Base-by-base conservation (phyloP, 2,888 invertebrate species). In the Crematogaster levior region DNA sequence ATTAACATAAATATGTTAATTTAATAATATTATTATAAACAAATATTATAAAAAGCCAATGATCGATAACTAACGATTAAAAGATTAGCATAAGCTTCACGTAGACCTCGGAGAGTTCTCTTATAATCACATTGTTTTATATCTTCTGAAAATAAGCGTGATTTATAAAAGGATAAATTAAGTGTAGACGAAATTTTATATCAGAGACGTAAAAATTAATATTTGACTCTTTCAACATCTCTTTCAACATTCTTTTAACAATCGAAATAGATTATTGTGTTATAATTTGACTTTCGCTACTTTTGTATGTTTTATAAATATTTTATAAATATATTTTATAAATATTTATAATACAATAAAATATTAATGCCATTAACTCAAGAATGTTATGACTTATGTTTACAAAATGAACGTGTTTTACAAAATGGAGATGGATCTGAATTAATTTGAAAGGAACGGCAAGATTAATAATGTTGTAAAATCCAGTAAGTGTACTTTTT, bases 71-170 rank as follows among this genome's bases (percentile, higher is more conserved):
- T 85, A 90, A 94, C 94, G 61, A 92, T 91, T 63, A 95, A 86
- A 56, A 90, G 86, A 80, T 93, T 89, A 43, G 93, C 91, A 87
- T 95, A 95, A 12, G 92, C 92, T 51, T 94, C 91, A 56, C 94
- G 90, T 3, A 95, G 84, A 9, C 88, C 94, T 53, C 92, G 91
- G 61, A 95, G 90, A 27, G 91, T 87, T 81, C 94, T 91, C 58
- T 93, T 87, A 70, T 87, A 89, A 34, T 63, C 61, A 40, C 34
- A 68, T 30, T 83, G 40, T 9, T 68, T 66, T 10, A 18, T 3
- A 48, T 61, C 51, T 30, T 51, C 70, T 48, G 27, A 6, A 1
- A 30, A 74, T 40, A n/a, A 74, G 37, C 0, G 10, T 37, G 18
- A n/a, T n/a, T n/a, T n/a, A n/a, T n/a, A n/a, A n/a, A n/a, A 70